phyloP scores from a whole-genome alignment of 1,140 invertebrate genomes.

The Papilio polytes region DNA sequence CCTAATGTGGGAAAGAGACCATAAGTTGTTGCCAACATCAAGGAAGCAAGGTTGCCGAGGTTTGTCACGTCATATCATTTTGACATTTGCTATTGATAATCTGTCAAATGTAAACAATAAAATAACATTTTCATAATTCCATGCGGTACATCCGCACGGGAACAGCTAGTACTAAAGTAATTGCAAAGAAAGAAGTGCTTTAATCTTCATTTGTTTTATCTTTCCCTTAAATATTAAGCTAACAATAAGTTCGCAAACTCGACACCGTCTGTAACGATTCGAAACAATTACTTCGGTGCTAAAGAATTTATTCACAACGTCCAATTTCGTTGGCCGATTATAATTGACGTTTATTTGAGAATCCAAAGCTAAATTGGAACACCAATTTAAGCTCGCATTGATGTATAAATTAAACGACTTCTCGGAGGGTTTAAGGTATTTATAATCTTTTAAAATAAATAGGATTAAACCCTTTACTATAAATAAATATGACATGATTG shows the following conservation, averaged over 20 bases:
- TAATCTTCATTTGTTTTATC: neutral
- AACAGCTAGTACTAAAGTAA: too few relatives aligned
- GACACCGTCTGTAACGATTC: neutral
- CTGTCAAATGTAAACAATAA: too few relatives aligned
- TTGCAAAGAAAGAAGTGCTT: neutral
- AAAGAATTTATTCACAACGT: conserved; percentile 14
- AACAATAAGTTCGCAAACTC: neutral
- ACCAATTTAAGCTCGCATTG: neutral
- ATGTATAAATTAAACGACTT: conserved; percentile 3
- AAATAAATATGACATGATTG: neutral
- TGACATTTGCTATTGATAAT: too few relatives aligned
- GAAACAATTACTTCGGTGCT: conserved; percentile 7
- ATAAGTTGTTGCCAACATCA: too few relatives aligned
- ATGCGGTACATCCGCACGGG: too few relatives aligned
- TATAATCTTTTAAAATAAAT: neutral
- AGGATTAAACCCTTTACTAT: neutral
- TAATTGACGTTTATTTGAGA: conserved; percentile 29
- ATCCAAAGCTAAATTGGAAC: conserved; percentile 7
- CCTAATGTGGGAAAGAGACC: too few relatives aligned
- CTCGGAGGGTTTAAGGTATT: neutral
- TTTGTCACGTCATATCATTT: too few relatives aligned
- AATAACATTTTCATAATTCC: too few relatives aligned
- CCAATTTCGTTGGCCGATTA: conserved; percentile 2
- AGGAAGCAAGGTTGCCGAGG: too few relatives aligned
- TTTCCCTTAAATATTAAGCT: neutral